phyloP scores from a whole-genome alignment of 2,888 invertebrate genomes.

The Drosophila bunnanda region DNA sequence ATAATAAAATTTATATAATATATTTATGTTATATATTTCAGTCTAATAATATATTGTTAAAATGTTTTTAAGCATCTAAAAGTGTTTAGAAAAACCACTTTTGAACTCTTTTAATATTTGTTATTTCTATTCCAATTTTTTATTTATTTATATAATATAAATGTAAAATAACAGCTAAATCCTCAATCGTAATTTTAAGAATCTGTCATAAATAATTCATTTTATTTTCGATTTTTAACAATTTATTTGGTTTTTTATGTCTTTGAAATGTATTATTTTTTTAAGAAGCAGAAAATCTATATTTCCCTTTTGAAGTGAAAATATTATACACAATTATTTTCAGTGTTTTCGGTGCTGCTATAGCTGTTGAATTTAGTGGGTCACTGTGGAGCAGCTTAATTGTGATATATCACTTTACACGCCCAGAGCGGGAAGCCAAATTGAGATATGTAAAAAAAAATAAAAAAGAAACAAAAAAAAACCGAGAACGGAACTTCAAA shows the following conservation, averaged over 20 bases:
- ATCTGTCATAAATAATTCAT: too few relatives aligned
- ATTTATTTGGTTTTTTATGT: background rate
- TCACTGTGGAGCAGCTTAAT: constrained; percentile 68
- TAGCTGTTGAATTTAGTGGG: constrained; percentile 54
- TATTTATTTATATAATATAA: too few relatives aligned
- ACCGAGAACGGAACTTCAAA: constrained; percentile 23
- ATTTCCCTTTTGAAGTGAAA: background rate
- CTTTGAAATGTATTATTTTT: background rate
- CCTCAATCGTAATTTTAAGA: too few relatives aligned
- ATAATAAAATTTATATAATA: too few relatives aligned
- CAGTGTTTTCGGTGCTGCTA: constrained; percentile 17
- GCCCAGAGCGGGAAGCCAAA: constrained; percentile 23
- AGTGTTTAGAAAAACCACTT: too few relatives aligned
- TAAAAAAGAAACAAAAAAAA: background rate
- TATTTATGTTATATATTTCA: background rate
- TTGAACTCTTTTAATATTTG: too few relatives aligned
- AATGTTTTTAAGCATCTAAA: too few relatives aligned
- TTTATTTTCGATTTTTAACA: background rate
- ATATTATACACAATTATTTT: constrained; percentile 1
- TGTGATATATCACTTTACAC: constrained; percentile 71
- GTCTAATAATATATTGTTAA: too few relatives aligned
- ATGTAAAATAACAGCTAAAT: too few relatives aligned
- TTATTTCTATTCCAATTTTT: too few relatives aligned
- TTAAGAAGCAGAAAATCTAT: background rate
- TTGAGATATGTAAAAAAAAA: constrained; percentile 20